Evolutionary conservation across 2,888 invertebrate genomes (phyloP).

Genomic region (Thecophora atra): DNA sequence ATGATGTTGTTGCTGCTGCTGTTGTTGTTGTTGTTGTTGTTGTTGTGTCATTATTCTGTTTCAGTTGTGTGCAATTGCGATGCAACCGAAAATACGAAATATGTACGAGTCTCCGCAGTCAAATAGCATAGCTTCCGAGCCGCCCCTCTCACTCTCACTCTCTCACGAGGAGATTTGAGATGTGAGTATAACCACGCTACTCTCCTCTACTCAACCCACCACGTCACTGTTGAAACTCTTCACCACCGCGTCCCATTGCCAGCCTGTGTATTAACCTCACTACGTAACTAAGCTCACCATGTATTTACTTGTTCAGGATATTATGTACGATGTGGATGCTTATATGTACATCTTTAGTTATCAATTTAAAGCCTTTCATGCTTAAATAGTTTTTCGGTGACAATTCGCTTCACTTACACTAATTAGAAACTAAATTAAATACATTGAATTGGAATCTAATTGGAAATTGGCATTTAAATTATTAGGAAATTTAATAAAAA

Average conservation of each 20-base stretch:
- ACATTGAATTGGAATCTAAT: background rate
- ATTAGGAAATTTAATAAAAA: no score
- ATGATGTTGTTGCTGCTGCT: conserved; percentile 30
- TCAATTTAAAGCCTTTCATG: conserved; percentile 12
- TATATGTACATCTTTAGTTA: conserved; percentile 2
- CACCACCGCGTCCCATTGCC: background rate
- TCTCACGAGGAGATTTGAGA: background rate
- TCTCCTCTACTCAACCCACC: background rate
- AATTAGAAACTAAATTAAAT: conserved; percentile 9
- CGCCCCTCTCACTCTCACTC: background rate
- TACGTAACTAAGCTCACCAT: background rate
- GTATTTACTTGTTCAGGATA: background rate
- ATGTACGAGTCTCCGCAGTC: conserved; percentile 35
- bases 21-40: conserved; percentile 24
- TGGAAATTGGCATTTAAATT: no score
- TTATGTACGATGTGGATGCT: background rate
- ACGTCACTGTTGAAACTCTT: background rate
- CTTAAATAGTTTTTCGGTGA: conserved; percentile 30
- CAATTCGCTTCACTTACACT: background rate
- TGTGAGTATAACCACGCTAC: no score
- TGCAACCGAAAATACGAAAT: conserved; percentile 40
- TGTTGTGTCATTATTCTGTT: conserved; percentile 40
- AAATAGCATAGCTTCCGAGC: conserved; percentile 8
- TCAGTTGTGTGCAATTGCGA: conserved; percentile 40
- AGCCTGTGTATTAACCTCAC: background rate